phyloP scores from a whole-genome alignment of 2,797 vertebrate species.

The Acrocephalus scirpaceus region DNA sequence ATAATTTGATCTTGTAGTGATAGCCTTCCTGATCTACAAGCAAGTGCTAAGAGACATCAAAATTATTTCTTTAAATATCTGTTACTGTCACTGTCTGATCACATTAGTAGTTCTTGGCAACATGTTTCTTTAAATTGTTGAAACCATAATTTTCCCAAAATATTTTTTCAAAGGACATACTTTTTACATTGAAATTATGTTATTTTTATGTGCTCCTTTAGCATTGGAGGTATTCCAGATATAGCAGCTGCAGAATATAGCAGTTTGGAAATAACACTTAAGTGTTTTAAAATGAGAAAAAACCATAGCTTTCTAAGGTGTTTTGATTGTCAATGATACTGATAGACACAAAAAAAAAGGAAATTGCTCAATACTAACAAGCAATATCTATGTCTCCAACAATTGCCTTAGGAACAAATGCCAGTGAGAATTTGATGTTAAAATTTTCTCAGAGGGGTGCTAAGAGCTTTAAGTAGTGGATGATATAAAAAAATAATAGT shows the following conservation, averaged over 20 bases:
- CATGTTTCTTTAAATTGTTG: not conserved
- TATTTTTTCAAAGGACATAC: not conserved
- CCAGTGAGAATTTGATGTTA: not conserved
- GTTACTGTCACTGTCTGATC: not conserved
- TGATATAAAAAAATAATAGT: not conserved
- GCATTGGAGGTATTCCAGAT: not conserved
- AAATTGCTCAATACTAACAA: not conserved
- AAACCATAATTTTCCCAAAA: not conserved
- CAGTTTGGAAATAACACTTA: not conserved
- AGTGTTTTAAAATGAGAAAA: not conserved
- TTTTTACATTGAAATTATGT: not conserved
- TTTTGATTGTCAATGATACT: not conserved
- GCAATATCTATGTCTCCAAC: not conserved
- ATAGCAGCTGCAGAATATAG: not conserved
- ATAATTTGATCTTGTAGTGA: not conserved
- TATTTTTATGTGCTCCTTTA: not conserved
- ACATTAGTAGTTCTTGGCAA: not conserved
- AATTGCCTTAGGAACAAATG: not conserved
- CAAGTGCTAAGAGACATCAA: not conserved
- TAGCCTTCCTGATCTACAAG: not conserved
- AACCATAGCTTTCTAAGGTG: not conserved
- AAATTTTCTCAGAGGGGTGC: not conserved
- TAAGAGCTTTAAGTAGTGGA: not conserved
- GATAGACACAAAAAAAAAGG: not conserved
- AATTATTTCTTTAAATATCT: not conserved